These are phyloP conservation scores for Indicator indicator DNA, from an alignment of 2,113 vertebrate genomes.

Conservation along the genomic window DNA sequence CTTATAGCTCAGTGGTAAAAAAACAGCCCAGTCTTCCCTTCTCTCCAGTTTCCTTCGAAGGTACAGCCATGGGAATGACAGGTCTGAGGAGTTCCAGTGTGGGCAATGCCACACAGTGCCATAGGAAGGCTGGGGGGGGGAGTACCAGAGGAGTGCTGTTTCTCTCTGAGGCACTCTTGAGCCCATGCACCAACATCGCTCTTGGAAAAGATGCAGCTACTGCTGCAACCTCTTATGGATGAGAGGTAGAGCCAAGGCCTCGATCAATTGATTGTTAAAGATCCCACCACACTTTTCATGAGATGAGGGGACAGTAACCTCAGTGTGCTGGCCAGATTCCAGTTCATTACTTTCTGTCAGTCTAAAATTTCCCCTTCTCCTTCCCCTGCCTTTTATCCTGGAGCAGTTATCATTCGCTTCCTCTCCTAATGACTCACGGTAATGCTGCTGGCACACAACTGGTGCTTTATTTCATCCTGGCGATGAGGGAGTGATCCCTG, in stretches of 20 bases:
- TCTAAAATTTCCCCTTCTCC: constrained; percentile 29
- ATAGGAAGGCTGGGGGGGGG: background rate
- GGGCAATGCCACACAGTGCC: background rate
- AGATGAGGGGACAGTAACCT: constrained; percentile 30
- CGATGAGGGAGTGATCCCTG: constrained; percentile 41
- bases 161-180: background rate
- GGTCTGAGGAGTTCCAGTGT: background rate
- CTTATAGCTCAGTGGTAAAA: background rate
- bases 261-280: constrained; percentile 12
- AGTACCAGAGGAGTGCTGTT: background rate
- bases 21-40: background rate
- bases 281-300: background rate
- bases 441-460: constrained; percentile 41
- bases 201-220: background rate
- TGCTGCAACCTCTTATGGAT: background rate
- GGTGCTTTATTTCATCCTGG: constrained; percentile 44
- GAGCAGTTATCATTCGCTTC: constrained; percentile 30
- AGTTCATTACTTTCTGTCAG: constrained; percentile 41
- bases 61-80: background rate
- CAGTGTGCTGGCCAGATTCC: constrained; percentile 48
- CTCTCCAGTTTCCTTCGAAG: background rate
- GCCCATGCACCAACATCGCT: background rate
- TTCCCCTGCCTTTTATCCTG: background rate
- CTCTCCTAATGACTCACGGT: background rate
- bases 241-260: background rate